A percentile compares a stretch with the other conserved stretches of the same genome.
phyloP scores from a whole-genome alignment of 2,113 vertebrate genomes.

The Noturus placidus region DNA sequence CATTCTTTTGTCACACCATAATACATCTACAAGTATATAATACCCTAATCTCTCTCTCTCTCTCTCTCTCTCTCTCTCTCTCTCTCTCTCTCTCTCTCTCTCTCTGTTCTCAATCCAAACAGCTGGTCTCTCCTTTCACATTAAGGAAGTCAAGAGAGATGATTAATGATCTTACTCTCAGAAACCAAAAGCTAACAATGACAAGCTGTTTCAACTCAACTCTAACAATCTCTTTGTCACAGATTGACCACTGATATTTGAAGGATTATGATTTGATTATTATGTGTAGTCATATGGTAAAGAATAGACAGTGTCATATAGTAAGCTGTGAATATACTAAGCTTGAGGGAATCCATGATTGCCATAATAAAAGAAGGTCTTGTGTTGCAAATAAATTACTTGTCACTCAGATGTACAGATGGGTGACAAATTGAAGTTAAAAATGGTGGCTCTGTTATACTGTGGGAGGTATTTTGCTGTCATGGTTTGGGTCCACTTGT shows the following conservation, averaged over 20 bases:
- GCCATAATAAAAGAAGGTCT: background rate
- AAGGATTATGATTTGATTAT: constrained; percentile 24
- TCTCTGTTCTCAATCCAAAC: constrained; percentile 36
- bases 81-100: background rate
- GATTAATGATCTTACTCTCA: constrained; percentile 59
- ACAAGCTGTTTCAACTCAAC: constrained; percentile 49
- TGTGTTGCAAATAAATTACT: constrained; percentile 4
- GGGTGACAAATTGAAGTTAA: background rate
- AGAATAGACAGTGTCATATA: background rate
- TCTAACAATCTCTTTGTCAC: constrained; percentile 34
- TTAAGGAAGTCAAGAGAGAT: constrained; percentile 55
- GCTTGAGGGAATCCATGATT: background rate
- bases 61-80: constrained; percentile 21
- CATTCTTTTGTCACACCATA: constrained; percentile 12
- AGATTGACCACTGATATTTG: constrained; percentile 7
- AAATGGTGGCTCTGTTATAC: background rate
- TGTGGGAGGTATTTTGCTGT: background rate
- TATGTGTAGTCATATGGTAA: background rate
- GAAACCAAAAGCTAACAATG: constrained; percentile 53
- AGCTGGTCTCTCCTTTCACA: constrained; percentile 60
- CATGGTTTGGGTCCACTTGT: background rate
- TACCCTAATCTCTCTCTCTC: background rate
- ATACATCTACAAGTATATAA: constrained; percentile 26
- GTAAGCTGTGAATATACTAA: background rate
- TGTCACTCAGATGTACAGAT: background rate